phyloP scores from a whole-genome alignment of 2,888 invertebrate species.

The Leucozona laternaria region DNA sequence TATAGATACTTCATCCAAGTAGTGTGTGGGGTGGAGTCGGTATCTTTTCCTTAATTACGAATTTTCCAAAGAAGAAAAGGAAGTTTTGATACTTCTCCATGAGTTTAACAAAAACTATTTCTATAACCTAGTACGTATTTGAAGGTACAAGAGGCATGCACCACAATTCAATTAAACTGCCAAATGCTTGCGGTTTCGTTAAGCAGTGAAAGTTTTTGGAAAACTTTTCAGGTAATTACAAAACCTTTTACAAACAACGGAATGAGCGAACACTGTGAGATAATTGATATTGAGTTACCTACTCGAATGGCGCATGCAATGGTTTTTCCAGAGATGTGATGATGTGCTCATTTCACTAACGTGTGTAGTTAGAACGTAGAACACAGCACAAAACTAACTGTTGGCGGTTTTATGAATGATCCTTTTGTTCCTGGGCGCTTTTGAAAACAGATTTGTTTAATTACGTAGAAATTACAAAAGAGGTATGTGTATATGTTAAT shows the following conservation, averaged over 20 bases:
- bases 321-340: conserved; percentile 37
- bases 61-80: conserved; percentile 4
- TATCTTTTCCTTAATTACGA: conserved; percentile 7
- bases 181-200: conserved; percentile 58
- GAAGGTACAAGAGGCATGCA: conserved; percentile 26
- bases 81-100: conserved; percentile 6
- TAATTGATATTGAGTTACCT: conserved; percentile 68
- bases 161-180: conserved; percentile 61
- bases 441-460: conserved; percentile 40
- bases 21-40: neutral
- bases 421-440: conserved; percentile 32
- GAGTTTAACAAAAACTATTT: conserved; percentile 9
- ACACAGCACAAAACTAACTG: conserved; percentile 3
- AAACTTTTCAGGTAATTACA: conserved; percentile 70
- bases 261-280: conserved; percentile 50
- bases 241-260: conserved; percentile 55
- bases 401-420: conserved; percentile 36
- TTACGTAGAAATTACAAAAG: conserved; percentile 12
- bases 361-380: neutral
- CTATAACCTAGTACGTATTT: neutral
- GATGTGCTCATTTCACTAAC: conserved; percentile 36
- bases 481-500: neutral
- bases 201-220: conserved; percentile 60
- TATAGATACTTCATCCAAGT: neutral
- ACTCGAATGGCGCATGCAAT: conserved; percentile 48